Evolutionary conservation across 2,888 invertebrate species (phyloP), one percentile per base, ranked within the genome.

Genomic region (Tetheella fluctuosa): DNA sequence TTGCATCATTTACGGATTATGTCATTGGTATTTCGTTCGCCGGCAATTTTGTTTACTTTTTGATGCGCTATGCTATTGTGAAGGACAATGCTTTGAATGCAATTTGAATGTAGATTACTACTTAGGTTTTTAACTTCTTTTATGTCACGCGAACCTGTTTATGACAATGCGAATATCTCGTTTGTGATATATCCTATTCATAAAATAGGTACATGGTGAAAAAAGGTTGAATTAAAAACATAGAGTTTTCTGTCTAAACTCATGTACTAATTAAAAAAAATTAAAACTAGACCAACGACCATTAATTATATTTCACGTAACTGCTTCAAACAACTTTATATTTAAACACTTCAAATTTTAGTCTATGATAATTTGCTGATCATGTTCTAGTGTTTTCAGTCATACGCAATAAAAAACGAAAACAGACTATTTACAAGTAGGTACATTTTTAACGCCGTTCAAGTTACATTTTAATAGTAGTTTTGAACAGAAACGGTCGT

Each of bases 1-100:
- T 87, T 88, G 86, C 88, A 84, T 88, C 89, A 90, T 77, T 78
- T 69, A 70, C 70, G 69, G 69, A 73, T 89, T 91, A 90, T 89
- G 81, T 91, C 90, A 91, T 83, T 79, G 85, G 85, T 81, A 83
- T 86, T 82, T 80, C 63, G 77, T 76, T 74, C 67, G 75, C 73
- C 76, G 73, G 71, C 69, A 67, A 70, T 67, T 68, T 73, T 62
- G 66, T 75, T 80, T 69, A 69, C 73, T 67, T 77, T 77, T 58
- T 62, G 65, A 42, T 72, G 69, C 74, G 75, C 73, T 72, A 64
- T 75, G 79, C 65, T 80, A 79, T 84, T 83, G 80, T 85, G 88
- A 91, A 89, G 90, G 89, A 87, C 89, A 86, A 73, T 71, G 76
- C 54, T 25, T 42, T 52, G 52, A 28, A 54, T 48, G 48, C 48